These are phyloP conservation scores for Elgaria multicarinata DNA, from an alignment of 2,113 vertebrate species.

Conservation along the genomic window DNA sequence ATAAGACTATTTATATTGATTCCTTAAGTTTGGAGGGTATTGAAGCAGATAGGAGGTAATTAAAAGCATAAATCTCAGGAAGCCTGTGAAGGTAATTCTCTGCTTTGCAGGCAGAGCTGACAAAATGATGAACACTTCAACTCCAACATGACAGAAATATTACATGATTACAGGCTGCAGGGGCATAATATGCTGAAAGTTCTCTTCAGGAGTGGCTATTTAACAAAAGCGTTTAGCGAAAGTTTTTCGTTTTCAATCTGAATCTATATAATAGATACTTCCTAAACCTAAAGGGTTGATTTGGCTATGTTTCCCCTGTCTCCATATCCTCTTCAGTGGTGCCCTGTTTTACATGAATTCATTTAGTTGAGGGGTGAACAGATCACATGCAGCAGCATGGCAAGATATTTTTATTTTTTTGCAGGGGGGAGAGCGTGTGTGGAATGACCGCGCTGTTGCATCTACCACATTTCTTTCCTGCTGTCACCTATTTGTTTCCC, in stretches of 20 bases:
- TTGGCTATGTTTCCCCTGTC: slow-evolving; percentile 30
- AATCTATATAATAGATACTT: slow-evolving; percentile 49
- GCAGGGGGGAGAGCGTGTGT: too few relatives aligned
- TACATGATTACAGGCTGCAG: slow-evolving; percentile 60
- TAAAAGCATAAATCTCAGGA: slow-evolving; percentile 83
- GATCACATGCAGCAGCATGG: too few relatives aligned
- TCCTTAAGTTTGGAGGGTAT: slow-evolving; percentile 71
- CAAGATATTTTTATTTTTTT: too few relatives aligned
- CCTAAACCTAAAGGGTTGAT: slow-evolving; percentile 14
- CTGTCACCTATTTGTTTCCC: too few relatives aligned
- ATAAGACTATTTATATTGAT: slow-evolving; percentile 80
- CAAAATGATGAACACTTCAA: slow-evolving; percentile 82
- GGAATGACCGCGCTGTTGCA: too few relatives aligned
- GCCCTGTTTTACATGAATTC: slow-evolving; percentile 33
- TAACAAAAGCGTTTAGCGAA: slow-evolving; percentile 65
- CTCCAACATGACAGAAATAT: slow-evolving; percentile 79
- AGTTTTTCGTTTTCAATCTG: slow-evolving; percentile 54
- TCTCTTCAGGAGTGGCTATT: slow-evolving; percentile 64
- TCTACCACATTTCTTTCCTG: too few relatives aligned
- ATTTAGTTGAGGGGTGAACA: neutral
- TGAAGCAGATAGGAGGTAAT: slow-evolving; percentile 79
- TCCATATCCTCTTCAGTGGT: slow-evolving; percentile 6
- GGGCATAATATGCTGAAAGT: slow-evolving; percentile 62
- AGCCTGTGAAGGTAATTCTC: slow-evolving; percentile 77
- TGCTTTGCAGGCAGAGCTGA: slow-evolving; percentile 80